phyloP scores from a whole-genome alignment of 2,797 vertebrate species.

The Heteromormyrus szaboi region DNA sequence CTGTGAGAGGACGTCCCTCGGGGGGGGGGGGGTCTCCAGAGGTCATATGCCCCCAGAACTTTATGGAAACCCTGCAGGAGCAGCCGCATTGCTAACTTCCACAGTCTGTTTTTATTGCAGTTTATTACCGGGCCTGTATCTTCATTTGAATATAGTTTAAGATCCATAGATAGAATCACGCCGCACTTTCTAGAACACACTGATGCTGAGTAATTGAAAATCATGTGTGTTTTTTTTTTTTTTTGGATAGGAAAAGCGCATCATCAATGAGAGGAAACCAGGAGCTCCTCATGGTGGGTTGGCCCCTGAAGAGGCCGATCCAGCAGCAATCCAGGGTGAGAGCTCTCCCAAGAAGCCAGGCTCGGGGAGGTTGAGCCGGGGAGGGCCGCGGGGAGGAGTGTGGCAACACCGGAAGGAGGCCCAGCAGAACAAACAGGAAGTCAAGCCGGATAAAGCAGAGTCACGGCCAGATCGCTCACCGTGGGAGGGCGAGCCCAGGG shows the following conservation, averaged over 20 bases:
- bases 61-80: background rate
- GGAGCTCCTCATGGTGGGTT: slow-evolving; percentile 36
- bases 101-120: background rate
- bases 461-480: slow-evolving; percentile 26
- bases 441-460: slow-evolving; percentile 10
- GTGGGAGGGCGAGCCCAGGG: slow-evolving; percentile 49
- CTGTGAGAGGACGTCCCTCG: slow-evolving; percentile 26
- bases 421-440: slow-evolving; percentile 32
- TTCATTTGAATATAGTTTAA: background rate
- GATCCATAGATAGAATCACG: background rate
- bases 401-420: slow-evolving; percentile 38
- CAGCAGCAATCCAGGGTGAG: slow-evolving; percentile 18
- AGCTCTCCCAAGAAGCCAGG: slow-evolving; percentile 47
- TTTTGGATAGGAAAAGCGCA: slow-evolving; percentile 64
- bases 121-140: background rate
- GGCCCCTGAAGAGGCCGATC: slow-evolving; percentile 44
- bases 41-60: slow-evolving; percentile 21
- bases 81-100: background rate
- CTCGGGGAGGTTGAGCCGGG: slow-evolving; percentile 49
- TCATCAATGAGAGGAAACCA: slow-evolving; percentile 62
- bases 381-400: slow-evolving; percentile 44
- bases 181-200: background rate
- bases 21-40: slow-evolving; percentile 19
- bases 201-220: background rate
- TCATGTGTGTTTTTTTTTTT: background rate